Evolutionary conservation across 1,140 invertebrate species (phyloP).

Genomic region (Heliconius hermathena): DNA sequence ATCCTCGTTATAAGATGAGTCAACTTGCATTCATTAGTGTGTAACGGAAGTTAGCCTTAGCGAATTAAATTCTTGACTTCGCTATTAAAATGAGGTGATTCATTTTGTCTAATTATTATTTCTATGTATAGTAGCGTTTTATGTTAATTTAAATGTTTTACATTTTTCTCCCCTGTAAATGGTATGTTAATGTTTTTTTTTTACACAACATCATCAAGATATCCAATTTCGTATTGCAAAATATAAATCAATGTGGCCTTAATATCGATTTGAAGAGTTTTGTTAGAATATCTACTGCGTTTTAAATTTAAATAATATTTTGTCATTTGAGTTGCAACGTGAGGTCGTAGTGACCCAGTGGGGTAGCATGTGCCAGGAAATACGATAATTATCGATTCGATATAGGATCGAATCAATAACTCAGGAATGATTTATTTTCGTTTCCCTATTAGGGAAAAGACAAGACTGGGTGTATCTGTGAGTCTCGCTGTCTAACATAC

Average conservation of each 20-base stretch:
- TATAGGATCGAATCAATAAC: no score
- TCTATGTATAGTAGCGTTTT: constrained; percentile 17
- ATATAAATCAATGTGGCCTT: background rate
- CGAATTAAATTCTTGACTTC: constrained; percentile 42
- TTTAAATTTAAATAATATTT: background rate
- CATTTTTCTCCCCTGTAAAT: background rate
- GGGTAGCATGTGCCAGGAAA: background rate
- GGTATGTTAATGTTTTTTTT: background rate
- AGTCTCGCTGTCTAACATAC: no score
- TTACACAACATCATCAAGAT: background rate
- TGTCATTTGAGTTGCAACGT: background rate
- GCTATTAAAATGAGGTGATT: constrained; percentile 41
- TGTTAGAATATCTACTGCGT: background rate
- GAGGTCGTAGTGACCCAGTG: background rate
- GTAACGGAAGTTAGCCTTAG: constrained; percentile 47
- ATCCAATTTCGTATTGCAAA: background rate
- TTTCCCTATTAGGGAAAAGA: background rate
- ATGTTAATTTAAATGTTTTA: constrained; percentile 10
- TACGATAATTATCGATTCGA: background rate
- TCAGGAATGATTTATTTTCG: background rate
- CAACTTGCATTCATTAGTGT: constrained; percentile 45
- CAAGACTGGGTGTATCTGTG: no score
- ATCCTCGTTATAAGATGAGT: constrained; percentile 44
- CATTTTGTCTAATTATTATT: constrained; percentile 37
- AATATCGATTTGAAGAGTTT: background rate